Conservation (phyloP, 2,888 invertebrate species). For the Eristalis tenax region DNA sequence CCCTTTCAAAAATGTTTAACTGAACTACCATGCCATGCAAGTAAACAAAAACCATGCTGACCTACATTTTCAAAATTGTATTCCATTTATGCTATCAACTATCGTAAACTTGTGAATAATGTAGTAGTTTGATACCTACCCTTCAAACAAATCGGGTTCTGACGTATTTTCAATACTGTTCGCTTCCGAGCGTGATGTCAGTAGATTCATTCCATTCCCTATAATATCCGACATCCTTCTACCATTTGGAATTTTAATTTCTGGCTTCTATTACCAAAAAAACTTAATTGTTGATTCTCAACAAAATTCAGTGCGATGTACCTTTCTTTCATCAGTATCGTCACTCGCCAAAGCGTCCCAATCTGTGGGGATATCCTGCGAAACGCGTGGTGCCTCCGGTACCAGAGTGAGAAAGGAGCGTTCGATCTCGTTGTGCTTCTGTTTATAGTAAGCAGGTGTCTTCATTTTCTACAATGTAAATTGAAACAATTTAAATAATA, state of each 20-base stretch:
- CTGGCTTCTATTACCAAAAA: conserved; percentile 75
- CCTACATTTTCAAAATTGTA: conserved; percentile 1
- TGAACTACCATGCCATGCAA: conserved; percentile 19
- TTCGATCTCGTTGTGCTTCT: conserved; percentile 89
- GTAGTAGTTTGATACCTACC: conserved; percentile 75
- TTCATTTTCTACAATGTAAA: conserved; percentile 87
- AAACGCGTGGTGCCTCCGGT: conserved; percentile 91
- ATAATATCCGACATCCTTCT: conserved; percentile 56
- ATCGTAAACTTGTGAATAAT: background rate
- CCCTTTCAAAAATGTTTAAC: background rate
- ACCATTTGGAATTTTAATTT: conserved; percentile 74
- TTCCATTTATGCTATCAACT: background rate
- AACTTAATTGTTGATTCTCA: background rate
- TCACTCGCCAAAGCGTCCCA: conserved; percentile 82
- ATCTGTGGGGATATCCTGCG: conserved; percentile 86
- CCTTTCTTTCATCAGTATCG: conserved; percentile 75
- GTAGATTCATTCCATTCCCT: conserved; percentile 75
- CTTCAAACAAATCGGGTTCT: conserved; percentile 78
- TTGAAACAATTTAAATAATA: background rate
- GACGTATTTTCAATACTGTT: conserved; percentile 79
- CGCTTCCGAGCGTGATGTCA: conserved; percentile 71
- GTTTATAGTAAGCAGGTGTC: conserved; percentile 90
- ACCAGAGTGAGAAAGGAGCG: conserved; percentile 86
- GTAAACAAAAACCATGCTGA: conserved; percentile 19
- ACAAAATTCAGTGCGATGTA: conserved; percentile 56